Evolutionary conservation across 2,888 invertebrate genomes (phyloP).

Genomic region (Lissocephala sabroskyi): DNA sequence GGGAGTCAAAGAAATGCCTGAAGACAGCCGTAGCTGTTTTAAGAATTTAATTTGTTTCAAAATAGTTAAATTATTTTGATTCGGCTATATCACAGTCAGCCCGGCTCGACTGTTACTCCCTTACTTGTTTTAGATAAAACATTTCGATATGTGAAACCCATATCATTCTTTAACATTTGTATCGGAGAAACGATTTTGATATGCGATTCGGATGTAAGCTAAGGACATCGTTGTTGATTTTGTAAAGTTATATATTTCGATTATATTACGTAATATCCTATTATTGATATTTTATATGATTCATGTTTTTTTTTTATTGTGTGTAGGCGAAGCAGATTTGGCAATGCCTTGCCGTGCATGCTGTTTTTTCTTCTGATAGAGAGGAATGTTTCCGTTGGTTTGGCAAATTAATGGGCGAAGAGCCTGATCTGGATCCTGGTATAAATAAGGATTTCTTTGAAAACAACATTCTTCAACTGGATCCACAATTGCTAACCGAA

Average conservation of each 20-base stretch:
- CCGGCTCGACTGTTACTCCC: too few species aligned
- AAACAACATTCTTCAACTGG: constrained; percentile 91
- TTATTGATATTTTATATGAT: neutral
- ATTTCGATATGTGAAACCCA: too few species aligned
- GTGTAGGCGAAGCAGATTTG: constrained; percentile 90
- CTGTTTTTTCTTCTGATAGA: constrained; percentile 91
- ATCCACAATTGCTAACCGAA: constrained; percentile 92
- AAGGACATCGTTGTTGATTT: too few species aligned
- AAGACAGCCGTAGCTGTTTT: too few species aligned
- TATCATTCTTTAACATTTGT: too few species aligned
- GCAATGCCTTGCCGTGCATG: constrained; percentile 95
- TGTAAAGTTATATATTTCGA: neutral
- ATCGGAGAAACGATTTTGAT: too few species aligned
- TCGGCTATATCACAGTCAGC: too few species aligned
- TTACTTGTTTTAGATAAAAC: too few species aligned
- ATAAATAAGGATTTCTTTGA: constrained; percentile 97
- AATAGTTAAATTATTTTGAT: too few species aligned
- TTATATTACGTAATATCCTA: neutral
- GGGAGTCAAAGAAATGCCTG: too few species aligned
- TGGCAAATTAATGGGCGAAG: constrained; percentile 96
- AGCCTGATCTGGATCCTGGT: constrained; percentile 96
- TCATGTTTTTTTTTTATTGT: neutral
- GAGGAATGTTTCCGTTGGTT: constrained; percentile 99
- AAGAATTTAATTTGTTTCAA: too few species aligned
- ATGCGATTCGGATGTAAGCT: too few species aligned